Base-by-base conservation (phyloP, 2,888 invertebrate species). In the Drosophila kokeensis region DNA sequence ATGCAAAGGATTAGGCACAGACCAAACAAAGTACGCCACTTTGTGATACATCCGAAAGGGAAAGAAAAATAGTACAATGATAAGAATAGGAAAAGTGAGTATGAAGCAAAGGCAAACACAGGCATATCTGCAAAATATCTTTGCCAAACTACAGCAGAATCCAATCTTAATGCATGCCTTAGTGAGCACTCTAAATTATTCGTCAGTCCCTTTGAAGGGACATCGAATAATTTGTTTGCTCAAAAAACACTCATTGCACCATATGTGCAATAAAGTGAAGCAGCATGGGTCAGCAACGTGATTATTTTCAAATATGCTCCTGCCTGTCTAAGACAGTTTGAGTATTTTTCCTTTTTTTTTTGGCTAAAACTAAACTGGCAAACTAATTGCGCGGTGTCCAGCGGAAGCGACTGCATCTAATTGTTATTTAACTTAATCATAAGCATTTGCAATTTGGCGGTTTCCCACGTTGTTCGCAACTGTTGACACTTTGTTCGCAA, bases 401-500 rank as follows among this genome's bases (percentile, higher is more conserved):
- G 55, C 49, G 18, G 36, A 30, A 69, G 62, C 58, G 76, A 85
- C 69, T 83, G 74, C 67, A 78, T 67, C 79, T 87, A 87, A 85
- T 85, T 87, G 89, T 84, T 84, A 73, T 84, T 89, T 73, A 84
- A 87, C 72, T 74, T 75, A 87, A 89, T 85, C 82, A 82, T 77
- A 87, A 84, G 68, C 73, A 82, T 27, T 73, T 60, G 67, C 85
- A 81, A 81, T 89, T 89, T 72, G 67, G 60, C 27, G 30, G 61
- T 34, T 42, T 49, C 36, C 40, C 52, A 38, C 32, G 58, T 60
- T 65, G 48, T 49, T 45, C 67, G 49, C 73, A 73, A 73, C 81
- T 88, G 88, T 88, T 83, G 81, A 90, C 90, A 87, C 88, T 89
- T 88, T 83, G 81, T 73, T 77, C 68, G 90, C 86, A 89, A 87